Evolutionary conservation across 2,888 invertebrate genomes (phyloP).

Genomic region (Tricholauxania praeusta): DNA sequence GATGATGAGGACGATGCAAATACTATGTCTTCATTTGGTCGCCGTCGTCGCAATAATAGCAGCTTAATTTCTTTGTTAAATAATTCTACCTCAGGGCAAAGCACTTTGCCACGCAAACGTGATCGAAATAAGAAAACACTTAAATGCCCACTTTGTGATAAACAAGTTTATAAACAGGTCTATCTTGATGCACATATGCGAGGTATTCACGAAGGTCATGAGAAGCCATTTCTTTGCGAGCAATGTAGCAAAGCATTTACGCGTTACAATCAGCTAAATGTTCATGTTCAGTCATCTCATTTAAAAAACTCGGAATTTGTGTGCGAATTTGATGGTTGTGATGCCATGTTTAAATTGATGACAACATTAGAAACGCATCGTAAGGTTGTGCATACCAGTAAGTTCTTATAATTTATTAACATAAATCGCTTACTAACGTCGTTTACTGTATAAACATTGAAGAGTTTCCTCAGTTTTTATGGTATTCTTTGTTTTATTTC

Average conservation of each 20-base stretch:
- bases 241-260: conserved; percentile 57
- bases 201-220: conserved; percentile 57
- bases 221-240: conserved; percentile 59
- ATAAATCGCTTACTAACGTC: no score
- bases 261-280: conserved; percentile 56
- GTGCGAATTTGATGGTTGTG: conserved; percentile 45
- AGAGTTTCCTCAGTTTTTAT: background rate
- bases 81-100: background rate
- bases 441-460: background rate
- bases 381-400: conserved; percentile 40
- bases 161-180: conserved; percentile 59
- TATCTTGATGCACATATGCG: conserved; percentile 62
- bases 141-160: conserved; percentile 53
- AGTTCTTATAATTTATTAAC: background rate
- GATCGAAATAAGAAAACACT: conserved; percentile 48
- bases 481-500: background rate
- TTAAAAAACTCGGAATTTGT: conserved; percentile 38
- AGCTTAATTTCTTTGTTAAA: background rate
- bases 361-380: conserved; percentile 44
- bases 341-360: conserved; percentile 38
- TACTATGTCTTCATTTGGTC: conserved; percentile 15
- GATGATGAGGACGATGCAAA: conserved; percentile 42
- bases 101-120: conserved; percentile 38
- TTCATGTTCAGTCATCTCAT: conserved; percentile 56
- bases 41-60: background rate